Conservation (phyloP, 2,888 invertebrate genomes). For the Drosophila rubida region DNA sequence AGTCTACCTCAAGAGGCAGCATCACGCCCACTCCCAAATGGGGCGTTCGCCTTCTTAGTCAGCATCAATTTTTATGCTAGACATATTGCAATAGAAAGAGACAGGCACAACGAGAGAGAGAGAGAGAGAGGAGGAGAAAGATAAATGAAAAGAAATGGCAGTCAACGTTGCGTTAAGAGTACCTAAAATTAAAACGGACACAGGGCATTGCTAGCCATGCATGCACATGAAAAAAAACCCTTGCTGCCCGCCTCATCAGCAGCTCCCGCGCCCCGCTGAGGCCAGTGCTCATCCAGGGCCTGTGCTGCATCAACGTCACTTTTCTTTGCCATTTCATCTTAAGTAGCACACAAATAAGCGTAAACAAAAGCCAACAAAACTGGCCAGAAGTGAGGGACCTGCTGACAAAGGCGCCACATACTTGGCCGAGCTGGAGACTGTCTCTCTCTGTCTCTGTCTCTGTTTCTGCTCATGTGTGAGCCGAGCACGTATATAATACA, state of each 20-base stretch:
- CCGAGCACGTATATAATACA: not conserved
- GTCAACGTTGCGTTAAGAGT: constrained; percentile 67
- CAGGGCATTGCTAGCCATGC: constrained; percentile 40
- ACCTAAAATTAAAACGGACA: constrained; percentile 75
- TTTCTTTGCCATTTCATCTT: constrained; percentile 79
- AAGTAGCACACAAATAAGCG: constrained; percentile 74
- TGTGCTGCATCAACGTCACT: constrained; percentile 59
- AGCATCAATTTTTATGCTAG: constrained; percentile 52
- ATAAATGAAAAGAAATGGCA: constrained; percentile 68
- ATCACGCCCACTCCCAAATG: constrained; percentile 23
- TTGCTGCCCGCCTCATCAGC: not conserved
- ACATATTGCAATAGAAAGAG: constrained; percentile 28
- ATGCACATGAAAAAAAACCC: constrained; percentile 13
- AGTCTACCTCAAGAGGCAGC: constrained; percentile 62
- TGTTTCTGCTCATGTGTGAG: constrained; percentile 7
- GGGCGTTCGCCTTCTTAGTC: constrained; percentile 41
- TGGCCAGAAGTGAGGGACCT: constrained; percentile 33
- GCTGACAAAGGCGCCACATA: constrained; percentile 59
- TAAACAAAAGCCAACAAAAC: constrained; percentile 62
- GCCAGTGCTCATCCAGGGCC: constrained; percentile 4
- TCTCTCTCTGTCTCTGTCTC: too few relatives aligned
- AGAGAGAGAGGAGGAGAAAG: not conserved
- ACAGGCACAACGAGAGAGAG: not conserved
- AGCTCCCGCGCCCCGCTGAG: not conserved
- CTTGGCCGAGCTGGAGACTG: constrained; percentile 5